Evolutionary conservation across 2,113 vertebrate species (phyloP), one percentile per base, ranked within the genome.

Genomic region (Fregata magnificens): DNA sequence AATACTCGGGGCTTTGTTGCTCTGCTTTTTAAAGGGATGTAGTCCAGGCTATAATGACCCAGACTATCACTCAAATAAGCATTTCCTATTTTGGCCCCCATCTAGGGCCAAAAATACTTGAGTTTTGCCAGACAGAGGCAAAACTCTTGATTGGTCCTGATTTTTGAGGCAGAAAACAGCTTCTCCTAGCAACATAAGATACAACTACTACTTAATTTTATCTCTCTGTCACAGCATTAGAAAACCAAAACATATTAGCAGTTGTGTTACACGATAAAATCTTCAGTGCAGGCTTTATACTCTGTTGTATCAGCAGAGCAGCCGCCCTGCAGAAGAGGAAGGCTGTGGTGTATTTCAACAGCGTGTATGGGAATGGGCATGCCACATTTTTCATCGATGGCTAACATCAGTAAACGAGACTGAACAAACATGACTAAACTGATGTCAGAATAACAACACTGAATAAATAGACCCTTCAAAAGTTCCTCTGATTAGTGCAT

Each of bases 371-470:
- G 81, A 96, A 91, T 1, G 7, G 94, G 58, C 88, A 91, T 7
- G 92, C 93, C 74, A 19, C 92, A 81, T 93, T 96, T 76, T 86
- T 94, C 89, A 82, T 34, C 24, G 0, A 62, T 80, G 94, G 58
- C 89, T 95, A 85, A 94, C 80, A 82, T 67, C 73, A 69, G 91
- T 93, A 95, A 96, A 94, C 95, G 91, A 93, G 95, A 82, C 74
- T 31, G 74, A 96, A 87, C 87, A 89, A 93, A 95, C 77, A 82
- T 45, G 81, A 82, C 91, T 82, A 69, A 91, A 80, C 20, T 26
- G 73, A 89, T 78, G 85, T 82, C 9, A 8, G 95, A 86, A 47
- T 31, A 93, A 50, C 67, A 70, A 9, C 18, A 3, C 38, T 55
- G 82, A 80, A 93, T 82, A 94, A 91, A 90, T 6, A 81, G 83